Conservation (phyloP, 2,888 invertebrate species). For the Ectemnius cavifrons region DNA sequence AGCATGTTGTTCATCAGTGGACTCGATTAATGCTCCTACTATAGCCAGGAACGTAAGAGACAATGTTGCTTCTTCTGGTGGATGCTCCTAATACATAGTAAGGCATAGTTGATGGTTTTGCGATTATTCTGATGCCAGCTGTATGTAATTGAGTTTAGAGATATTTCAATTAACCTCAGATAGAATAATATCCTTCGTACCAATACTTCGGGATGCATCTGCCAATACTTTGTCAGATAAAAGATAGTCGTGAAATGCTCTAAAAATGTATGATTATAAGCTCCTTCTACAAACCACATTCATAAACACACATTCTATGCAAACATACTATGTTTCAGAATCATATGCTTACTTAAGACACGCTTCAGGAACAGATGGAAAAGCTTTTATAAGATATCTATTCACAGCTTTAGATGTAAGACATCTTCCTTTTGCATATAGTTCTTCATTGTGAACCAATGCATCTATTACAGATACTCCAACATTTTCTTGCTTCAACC, state of each 20-base stretch:
- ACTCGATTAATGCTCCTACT: constrained; percentile 86
- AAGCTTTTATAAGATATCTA: constrained; percentile 83
- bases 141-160: not conserved
- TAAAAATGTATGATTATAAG: constrained; percentile 63
- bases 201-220: constrained; percentile 86
- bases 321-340: not conserved
- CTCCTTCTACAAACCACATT: not conserved
- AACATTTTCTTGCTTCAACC: constrained; percentile 85
- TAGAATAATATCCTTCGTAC: constrained; percentile 90
- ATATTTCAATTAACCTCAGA: constrained; percentile 80
- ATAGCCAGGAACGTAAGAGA: constrained; percentile 89
- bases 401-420: constrained; percentile 84
- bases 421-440: constrained; percentile 84
- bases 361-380: constrained; percentile 87
- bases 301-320: constrained; percentile 18
- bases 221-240: constrained; percentile 84
- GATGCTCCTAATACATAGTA: constrained; percentile 83
- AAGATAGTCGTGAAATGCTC: constrained; percentile 84
- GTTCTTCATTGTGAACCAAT: constrained; percentile 84
- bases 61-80: constrained; percentile 83
- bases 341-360: constrained; percentile 81
- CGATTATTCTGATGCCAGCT: not conserved
- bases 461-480: constrained; percentile 81
- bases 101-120: not conserved
- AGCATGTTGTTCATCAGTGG: constrained; percentile 83